Evolutionary conservation across 2,113 vertebrate species (phyloP).

Genomic region (Chaetodon auriga): DNA sequence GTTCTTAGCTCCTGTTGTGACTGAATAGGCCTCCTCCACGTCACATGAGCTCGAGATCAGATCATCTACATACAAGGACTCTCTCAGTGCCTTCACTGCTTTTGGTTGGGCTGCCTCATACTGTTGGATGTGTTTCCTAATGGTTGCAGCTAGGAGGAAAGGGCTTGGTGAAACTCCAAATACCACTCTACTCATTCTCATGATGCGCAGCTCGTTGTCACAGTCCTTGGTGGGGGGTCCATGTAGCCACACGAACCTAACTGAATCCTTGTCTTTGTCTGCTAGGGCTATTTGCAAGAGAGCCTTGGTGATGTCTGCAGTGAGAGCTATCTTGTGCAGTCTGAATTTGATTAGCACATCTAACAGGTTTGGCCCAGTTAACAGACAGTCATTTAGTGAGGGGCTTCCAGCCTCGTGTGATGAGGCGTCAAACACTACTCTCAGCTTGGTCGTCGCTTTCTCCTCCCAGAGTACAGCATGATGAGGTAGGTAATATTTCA

Average conservation of each 20-base stretch:
- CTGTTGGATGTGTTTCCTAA: conserved; percentile 5
- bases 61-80: conserved; percentile 12
- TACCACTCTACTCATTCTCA: not conserved
- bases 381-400: not conserved
- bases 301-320: conserved; percentile 9
- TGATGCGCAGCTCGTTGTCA: too few species aligned
- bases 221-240: too few species aligned
- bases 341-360: conserved; percentile 19
- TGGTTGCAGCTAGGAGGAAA: conserved; percentile 14
- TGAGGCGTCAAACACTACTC: not conserved
- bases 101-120: not conserved
- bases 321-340: not conserved
- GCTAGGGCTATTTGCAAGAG: conserved; percentile 7
- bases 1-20: conserved; percentile 8
- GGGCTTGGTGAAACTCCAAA: conserved; percentile 33
- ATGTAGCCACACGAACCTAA: too few species aligned
- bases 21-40: not conserved
- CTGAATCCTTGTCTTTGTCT: not conserved
- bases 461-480: too few species aligned
- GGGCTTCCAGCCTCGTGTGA: not conserved
- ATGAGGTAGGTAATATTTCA: too few species aligned
- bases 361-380: not conserved
- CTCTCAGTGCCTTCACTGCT: conserved; percentile 4
- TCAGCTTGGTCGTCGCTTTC: too few species aligned
- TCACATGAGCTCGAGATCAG: not conserved